Evolutionary conservation across 2,888 invertebrate species (phyloP), one percentile per base, ranked within the genome.

Genomic region (Tetragonula carbonaria): DNA sequence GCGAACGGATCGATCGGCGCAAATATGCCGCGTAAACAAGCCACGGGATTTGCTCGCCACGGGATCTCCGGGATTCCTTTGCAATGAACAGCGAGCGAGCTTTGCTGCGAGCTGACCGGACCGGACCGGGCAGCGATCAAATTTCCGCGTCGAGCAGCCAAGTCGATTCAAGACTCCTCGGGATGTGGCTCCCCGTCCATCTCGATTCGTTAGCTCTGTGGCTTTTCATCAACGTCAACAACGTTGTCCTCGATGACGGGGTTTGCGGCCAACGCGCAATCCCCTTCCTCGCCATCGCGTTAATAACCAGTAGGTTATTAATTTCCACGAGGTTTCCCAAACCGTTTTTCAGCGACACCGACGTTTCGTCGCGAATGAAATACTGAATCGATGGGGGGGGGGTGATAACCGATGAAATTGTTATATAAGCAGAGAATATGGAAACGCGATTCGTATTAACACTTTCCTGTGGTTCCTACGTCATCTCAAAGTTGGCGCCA

Each of bases 21-120:
- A 90, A 90, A 90, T 90, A 90, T 90, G 90, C 87, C 80, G 85
- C 89, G 86, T 90, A 90, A 90, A 90, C 90, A 90, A 85, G 81
- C 80, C 78, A 75, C 73, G 79, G 45, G 86, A 89, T 89, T 89
- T 86, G 86, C 87, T 86, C 73, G 45, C 68, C 63, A 74, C 85
- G 76, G 82, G 84, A 81, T 84, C 86, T 74, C 80, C 77, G 71
- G 81, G 78, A 85, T 83, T 86, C 87, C 90, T 87, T 88, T 90
- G 88, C 90, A 66, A 76, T 63, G 79, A 18, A 74, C 77, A 59
- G 28, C 76, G 21, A 38, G 28, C 38, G 28, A 59, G 77, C 45
- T 70, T 33, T 33, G 33, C 73, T 62, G 72, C 66, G 57, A 78
- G 74, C 70, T 68, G 86, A 66, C 78, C 74, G 79, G 65, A 53